Evolutionary conservation across 2,113 vertebrate genomes (phyloP).

Genomic region (Burhinus oedicnemus): DNA sequence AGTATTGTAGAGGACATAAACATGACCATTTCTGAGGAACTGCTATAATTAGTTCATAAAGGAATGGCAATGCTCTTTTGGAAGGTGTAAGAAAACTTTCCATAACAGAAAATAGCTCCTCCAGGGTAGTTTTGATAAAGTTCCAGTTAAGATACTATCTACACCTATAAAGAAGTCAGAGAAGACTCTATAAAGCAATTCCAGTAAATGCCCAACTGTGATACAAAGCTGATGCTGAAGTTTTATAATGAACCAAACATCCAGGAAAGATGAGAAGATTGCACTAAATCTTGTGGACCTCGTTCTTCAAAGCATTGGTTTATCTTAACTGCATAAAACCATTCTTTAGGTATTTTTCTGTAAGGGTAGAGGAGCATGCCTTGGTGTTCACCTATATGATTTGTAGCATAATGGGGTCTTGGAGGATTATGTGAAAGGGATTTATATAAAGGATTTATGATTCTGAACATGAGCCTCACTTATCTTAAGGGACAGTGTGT

Average conservation of each 20-base stretch:
- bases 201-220: background rate
- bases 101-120: background rate
- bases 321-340: background rate
- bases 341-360: background rate
- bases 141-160: background rate
- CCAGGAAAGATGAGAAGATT: background rate
- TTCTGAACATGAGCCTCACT: background rate
- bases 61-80: background rate
- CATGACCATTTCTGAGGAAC: accelerated
- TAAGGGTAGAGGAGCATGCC: background rate
- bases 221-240: background rate
- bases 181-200: background rate
- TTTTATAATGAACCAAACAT: background rate
- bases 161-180: background rate
- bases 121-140: background rate
- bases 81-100: background rate
- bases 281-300: background rate
- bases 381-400: background rate
- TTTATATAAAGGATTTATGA: background rate
- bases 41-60: background rate
- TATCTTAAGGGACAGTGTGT: background rate
- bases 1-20: background rate
- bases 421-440: background rate
- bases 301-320: background rate
- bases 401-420: background rate